A percentile compares a stretch with the other conserved stretches of the same genome.
phyloP scores from a whole-genome alignment of 2,797 vertebrate species.

The Pristis pectinata region DNA sequence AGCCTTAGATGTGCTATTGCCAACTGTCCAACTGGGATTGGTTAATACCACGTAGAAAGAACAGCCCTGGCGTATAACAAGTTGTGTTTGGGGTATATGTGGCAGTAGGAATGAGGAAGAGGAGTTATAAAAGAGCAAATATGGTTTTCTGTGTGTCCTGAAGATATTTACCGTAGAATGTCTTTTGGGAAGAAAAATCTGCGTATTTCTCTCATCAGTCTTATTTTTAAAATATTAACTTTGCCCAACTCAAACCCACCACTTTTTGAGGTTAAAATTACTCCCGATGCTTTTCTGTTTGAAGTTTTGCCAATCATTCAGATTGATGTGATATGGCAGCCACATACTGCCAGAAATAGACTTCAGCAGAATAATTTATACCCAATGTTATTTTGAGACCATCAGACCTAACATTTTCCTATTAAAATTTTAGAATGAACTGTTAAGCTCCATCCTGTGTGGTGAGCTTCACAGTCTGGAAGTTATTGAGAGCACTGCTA shows the following conservation, averaged over 20 bases:
- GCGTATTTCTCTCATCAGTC: not conserved
- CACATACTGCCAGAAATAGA: not conserved
- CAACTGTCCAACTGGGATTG: not conserved
- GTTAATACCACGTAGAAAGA: not conserved
- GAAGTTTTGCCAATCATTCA: not conserved
- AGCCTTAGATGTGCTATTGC: not conserved
- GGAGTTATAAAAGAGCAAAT: not conserved
- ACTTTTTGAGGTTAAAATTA: not conserved
- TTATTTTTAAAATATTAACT: not conserved
- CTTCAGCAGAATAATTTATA: slow-evolving; percentile 22
- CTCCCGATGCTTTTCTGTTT: not conserved
- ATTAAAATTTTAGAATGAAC: not conserved
- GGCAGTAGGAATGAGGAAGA: too few relatives aligned
- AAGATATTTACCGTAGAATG: not conserved
- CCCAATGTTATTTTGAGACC: not conserved
- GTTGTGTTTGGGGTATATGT: not conserved
- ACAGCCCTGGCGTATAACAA: not conserved
- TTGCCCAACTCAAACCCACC: not conserved
- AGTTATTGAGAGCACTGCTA: not conserved
- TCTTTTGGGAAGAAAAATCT: not conserved
- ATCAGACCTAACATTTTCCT: slow-evolving; percentile 12
- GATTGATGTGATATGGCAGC: not conserved
- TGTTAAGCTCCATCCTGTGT: not conserved
- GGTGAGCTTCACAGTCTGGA: not conserved
- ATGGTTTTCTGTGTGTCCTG: not conserved